Percentiles rank a stretch among this genome's conserved stretches.
These are phyloP conservation scores for Bimastos eiseni DNA, from an alignment of 2,888 invertebrate genomes.

Conservation along the genomic window DNA sequence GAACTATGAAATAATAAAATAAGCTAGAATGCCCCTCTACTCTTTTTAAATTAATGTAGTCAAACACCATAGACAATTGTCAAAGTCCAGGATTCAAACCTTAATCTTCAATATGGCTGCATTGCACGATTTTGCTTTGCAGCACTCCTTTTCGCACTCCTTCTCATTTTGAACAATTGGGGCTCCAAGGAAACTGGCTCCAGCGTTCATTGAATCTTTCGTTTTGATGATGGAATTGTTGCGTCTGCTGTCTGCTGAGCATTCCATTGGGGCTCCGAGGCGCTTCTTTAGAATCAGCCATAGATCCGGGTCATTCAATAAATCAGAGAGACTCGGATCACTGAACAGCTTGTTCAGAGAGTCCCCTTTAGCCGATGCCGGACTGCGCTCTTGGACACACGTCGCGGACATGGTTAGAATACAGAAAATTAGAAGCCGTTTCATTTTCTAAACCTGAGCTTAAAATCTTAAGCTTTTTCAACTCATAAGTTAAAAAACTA, in stretches of 20 bases:
- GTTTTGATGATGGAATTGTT: constrained; percentile 23
- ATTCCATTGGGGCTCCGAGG: neutral
- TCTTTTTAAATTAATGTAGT: neutral
- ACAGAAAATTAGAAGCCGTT: neutral
- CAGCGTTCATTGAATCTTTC: constrained; percentile 4
- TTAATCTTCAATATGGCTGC: constrained; percentile 34
- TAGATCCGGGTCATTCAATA: constrained; percentile 10
- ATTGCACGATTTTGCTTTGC: constrained; percentile 27
- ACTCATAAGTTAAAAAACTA: neutral
- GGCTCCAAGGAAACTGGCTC: neutral
- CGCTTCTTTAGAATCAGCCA: constrained; percentile 21
- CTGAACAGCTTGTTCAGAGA: constrained; percentile 16
- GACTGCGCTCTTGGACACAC: neutral
- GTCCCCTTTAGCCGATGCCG: neutral
- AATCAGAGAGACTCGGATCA: neutral
- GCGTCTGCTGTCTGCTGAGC: neutral
- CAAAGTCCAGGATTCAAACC: constrained; percentile 24
- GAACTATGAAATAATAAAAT: neutral
- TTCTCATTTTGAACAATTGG: neutral
- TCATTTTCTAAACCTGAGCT: neutral
- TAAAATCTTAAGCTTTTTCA: neutral
- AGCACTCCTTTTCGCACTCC: constrained; percentile 32
- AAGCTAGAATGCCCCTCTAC: neutral
- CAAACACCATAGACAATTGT: neutral
- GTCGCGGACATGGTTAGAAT: neutral